A percentile compares a stretch with the other conserved stretches of the same genome.
phyloP scores from a whole-genome alignment of 2,113 vertebrate genomes.

The Eonycteris spelaea region DNA sequence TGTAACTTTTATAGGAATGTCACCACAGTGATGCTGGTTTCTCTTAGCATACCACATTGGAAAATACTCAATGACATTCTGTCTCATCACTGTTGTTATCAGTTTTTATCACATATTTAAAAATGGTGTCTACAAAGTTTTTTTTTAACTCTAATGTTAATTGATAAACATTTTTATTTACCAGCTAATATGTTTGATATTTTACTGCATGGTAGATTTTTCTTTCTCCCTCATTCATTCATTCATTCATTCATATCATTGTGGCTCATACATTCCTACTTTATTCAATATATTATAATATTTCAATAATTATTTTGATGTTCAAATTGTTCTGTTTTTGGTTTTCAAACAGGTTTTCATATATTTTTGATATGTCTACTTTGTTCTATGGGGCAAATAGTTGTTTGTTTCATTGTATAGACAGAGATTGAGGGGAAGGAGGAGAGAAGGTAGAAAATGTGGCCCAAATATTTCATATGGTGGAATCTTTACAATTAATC shows the following conservation, averaged over 20 bases:
- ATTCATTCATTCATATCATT: neutral
- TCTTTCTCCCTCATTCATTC: neutral
- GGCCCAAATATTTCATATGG: neutral
- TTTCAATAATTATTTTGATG: neutral
- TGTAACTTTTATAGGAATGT: neutral
- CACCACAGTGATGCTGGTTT: accelerated
- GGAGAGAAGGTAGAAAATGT: neutral
- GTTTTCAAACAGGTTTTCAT: neutral
- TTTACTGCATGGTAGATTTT: neutral
- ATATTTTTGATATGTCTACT: neutral
- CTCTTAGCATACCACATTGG: accelerated
- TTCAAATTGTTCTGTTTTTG: neutral
- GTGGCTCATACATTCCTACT: neutral
- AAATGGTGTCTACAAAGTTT: neutral
- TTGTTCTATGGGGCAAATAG: neutral
- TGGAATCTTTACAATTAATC: neutral
- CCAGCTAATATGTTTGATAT: neutral
- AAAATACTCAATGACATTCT: neutral
- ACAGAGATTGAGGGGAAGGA: neutral
- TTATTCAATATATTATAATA: neutral
- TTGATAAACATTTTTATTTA: neutral
- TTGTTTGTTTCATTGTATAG: neutral
- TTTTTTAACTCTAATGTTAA: neutral
- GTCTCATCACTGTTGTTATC: neutral
- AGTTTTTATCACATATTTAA: neutral